phyloP scores from a whole-genome alignment of 2,797 vertebrate species.

The Sebastes hubbsi region DNA sequence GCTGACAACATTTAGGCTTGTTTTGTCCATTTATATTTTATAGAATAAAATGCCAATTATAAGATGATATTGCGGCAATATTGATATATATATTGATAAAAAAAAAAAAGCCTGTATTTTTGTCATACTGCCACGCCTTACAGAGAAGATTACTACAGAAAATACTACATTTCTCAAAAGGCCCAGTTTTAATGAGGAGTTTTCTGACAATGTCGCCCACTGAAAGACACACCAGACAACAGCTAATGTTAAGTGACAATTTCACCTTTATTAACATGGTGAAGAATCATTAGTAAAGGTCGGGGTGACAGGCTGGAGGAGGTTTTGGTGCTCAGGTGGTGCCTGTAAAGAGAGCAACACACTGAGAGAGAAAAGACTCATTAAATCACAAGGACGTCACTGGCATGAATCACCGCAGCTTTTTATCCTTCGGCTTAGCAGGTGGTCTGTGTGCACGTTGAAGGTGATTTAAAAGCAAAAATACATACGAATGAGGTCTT shows the following conservation, averaged over 20 bases:
- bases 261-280: slow-evolving; percentile 69
- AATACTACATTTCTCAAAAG: not conserved
- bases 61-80: too few relatives aligned
- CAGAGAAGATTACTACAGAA: not conserved
- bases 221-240: slow-evolving; percentile 51
- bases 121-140: not conserved
- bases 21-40: not conserved
- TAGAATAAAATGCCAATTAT: not conserved
- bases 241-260: slow-evolving; percentile 72
- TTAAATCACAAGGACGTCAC: slow-evolving; percentile 59
- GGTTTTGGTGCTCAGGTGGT: slow-evolving; percentile 57
- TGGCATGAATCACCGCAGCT: slow-evolving; percentile 20
- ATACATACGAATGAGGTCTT: not conserved
- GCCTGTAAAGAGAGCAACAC: slow-evolving; percentile 61
- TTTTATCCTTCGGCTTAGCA: not conserved
- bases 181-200: slow-evolving; percentile 40
- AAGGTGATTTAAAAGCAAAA: not conserved
- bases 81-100: not conserved
- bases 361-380: slow-evolving; percentile 49
- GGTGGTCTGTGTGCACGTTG: not conserved
- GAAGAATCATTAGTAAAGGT: slow-evolving; percentile 72
- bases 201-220: slow-evolving; percentile 40
- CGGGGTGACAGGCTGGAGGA: slow-evolving; percentile 49
- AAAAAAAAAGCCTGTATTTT: not conserved
- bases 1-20: not conserved